phyloP scores from a whole-genome alignment of 2,888 invertebrate species.

The Eilema depressum region DNA sequence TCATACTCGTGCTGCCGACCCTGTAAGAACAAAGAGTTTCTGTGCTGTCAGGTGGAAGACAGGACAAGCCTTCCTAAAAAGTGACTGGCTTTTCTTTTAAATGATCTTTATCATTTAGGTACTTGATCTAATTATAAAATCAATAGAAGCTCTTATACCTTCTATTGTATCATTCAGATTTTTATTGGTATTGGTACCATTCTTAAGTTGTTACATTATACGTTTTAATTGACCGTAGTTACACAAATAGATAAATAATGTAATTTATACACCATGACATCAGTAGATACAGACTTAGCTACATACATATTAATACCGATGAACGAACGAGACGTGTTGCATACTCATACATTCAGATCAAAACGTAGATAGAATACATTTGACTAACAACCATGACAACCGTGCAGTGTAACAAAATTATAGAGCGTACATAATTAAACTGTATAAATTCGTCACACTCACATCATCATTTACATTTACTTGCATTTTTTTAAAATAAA shows the following conservation, averaged over 20 bases:
- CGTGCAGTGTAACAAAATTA: background rate
- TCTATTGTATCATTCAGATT: no score
- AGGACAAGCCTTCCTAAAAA: no score
- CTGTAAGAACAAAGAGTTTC: no score
- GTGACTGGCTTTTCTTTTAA: no score
- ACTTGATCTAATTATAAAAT: no score
- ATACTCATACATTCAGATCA: background rate
- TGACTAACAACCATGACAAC: background rate
- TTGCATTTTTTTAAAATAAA: background rate
- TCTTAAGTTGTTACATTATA: no score
- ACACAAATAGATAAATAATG: background rate
- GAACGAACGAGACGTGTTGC: background rate
- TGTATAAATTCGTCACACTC: background rate
- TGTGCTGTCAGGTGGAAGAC: no score
- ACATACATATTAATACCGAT: background rate
- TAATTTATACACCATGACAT: slow-evolving; percentile 1
- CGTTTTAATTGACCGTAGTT: background rate
- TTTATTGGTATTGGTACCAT: no score
- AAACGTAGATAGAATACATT: background rate
- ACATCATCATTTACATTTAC: background rate
- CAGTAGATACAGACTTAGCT: background rate
- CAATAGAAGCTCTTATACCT: no score
- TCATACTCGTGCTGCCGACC: no score
- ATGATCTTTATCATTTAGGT: no score
- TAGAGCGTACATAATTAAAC: background rate